A percentile compares a stretch with the other conserved stretches of the same genome.
Evolutionary conservation across 2,113 vertebrate genomes (phyloP).

Genomic region (Platycercus adscitus): DNA sequence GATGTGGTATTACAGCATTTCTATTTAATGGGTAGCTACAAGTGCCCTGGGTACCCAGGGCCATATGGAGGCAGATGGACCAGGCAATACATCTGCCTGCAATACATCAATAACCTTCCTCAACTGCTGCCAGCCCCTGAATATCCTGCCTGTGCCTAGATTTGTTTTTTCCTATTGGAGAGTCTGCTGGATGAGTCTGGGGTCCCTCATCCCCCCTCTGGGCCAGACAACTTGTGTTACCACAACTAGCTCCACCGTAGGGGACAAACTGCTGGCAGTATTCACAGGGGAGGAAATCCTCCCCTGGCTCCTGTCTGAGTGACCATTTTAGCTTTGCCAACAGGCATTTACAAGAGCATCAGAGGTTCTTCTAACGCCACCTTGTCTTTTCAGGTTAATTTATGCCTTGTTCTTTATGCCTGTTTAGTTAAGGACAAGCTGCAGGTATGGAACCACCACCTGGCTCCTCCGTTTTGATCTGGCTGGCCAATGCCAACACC

Average conservation of each 20-base stretch:
- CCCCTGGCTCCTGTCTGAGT: background rate
- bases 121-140: background rate
- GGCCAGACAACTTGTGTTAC: background rate
- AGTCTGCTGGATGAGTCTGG: accelerated
- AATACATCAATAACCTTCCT: background rate
- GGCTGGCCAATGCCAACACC: conserved; percentile 28
- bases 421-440: conserved; percentile 32
- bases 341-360: background rate
- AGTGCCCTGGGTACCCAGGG: background rate
- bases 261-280: background rate
- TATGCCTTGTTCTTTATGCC: conserved; percentile 45
- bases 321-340: conserved; percentile 2
- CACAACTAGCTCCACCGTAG: background rate
- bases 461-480: background rate
- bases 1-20: background rate
- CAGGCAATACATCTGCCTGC: background rate
- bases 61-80: background rate
- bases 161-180: background rate
- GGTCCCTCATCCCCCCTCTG: background rate
- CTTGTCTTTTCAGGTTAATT: conserved; percentile 1
- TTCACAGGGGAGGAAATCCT: conserved; percentile 9
- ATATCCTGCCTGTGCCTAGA: background rate
- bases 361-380: background rate
- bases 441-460: background rate
- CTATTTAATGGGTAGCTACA: background rate